phyloP scores from a whole-genome alignment of 2,797 vertebrate genomes.

The Pangasius krempfi region DNA sequence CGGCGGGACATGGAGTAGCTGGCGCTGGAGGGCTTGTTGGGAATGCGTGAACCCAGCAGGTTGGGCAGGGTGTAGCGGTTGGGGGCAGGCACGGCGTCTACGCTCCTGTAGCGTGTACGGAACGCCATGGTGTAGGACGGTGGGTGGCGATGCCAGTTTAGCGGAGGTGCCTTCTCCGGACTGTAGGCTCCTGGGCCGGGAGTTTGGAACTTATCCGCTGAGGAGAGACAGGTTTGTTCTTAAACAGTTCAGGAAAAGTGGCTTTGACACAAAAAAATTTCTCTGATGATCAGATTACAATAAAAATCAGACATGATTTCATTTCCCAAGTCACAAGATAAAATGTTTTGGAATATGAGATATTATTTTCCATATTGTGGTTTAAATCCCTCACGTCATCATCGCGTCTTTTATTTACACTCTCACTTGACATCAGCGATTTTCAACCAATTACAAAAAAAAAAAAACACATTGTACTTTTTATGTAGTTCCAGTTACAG shows the following conservation, averaged over 20 bases:
- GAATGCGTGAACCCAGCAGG: conserved; percentile 77
- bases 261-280: background rate
- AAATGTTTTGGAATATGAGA: background rate
- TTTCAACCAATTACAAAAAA: background rate
- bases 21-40: conserved; percentile 80
- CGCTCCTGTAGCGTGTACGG: conserved; percentile 76
- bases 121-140: conserved; percentile 83
- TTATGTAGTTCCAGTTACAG: background rate
- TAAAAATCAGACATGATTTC: background rate
- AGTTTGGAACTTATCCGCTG: conserved; percentile 69
- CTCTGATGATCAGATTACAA: no score
- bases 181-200: conserved; percentile 88
- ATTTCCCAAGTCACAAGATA: background rate
- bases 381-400: background rate
- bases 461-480: background rate
- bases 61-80: conserved; percentile 84
- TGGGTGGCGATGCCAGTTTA: conserved; percentile 72
- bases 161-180: conserved; percentile 78
- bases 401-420: background rate
- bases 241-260: background rate
- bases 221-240: background rate
- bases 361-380: background rate
- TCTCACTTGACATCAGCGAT: background rate
- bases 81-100: conserved; percentile 79
- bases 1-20: conserved; percentile 76